Percentiles rank a stretch among this genome's conserved stretches.
These are phyloP conservation scores for Tethea ocularis DNA, from an alignment of 2,888 invertebrate species.

Conservation along the genomic window DNA sequence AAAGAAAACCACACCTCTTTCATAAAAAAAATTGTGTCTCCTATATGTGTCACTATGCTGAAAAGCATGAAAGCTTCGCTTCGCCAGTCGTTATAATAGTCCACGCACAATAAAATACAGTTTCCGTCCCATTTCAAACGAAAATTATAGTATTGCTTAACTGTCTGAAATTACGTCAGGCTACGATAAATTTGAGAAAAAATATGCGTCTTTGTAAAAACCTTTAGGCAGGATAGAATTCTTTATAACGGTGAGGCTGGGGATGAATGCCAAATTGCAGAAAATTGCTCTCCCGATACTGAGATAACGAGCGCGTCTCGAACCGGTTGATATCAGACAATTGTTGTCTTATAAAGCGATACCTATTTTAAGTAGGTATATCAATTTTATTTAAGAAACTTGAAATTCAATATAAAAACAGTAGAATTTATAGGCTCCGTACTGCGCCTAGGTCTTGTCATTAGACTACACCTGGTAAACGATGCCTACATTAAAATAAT, in stretches of 20 bases:
- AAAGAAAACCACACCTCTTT: too few relatives aligned
- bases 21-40: background rate
- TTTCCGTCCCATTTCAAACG: background rate
- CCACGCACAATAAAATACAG: background rate
- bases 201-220: slow-evolving; percentile 14
- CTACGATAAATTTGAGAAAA: background rate
- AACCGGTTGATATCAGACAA: slow-evolving; percentile 21
- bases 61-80: background rate
- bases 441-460: too few relatives aligned
- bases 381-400: too few relatives aligned
- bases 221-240: slow-evolving; percentile 29
- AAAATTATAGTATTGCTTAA: background rate
- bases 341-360: too few relatives aligned
- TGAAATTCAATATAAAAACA: too few relatives aligned
- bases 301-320: slow-evolving; percentile 49
- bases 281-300: slow-evolving; percentile 51
- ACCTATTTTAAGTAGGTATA: too few relatives aligned
- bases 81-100: background rate
- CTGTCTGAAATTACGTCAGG: slow-evolving; percentile 4
- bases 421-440: too few relatives aligned
- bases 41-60: background rate
- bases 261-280: slow-evolving; percentile 53
- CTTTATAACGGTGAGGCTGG: slow-evolving; percentile 39
- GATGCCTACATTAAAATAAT: too few relatives aligned
- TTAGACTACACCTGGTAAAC: too few relatives aligned